Percentiles rank a stretch among this genome's conserved stretches.
phyloP scores from a whole-genome alignment of 2,113 vertebrate genomes.

The Nerophis lumbriciformis region DNA sequence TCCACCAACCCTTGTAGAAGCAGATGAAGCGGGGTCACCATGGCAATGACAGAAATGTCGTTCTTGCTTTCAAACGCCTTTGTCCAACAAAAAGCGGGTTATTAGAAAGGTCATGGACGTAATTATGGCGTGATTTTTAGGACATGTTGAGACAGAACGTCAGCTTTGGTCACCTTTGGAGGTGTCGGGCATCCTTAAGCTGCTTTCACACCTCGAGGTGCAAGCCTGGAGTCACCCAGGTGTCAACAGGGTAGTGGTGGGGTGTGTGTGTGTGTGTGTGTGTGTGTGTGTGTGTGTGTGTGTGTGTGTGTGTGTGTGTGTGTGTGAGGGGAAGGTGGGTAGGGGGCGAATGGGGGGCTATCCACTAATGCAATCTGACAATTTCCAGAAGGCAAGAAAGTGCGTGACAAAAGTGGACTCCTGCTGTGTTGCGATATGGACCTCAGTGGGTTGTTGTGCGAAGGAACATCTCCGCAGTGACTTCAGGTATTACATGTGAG shows the following conservation, averaged over 20 bases:
- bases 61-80: background rate
- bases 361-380: background rate
- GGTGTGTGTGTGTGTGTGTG: too few relatives aligned
- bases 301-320: too few relatives aligned
- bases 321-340: too few relatives aligned
- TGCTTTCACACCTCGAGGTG: background rate
- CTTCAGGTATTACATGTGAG: background rate
- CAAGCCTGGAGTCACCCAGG: background rate
- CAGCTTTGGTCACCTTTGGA: background rate
- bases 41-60: background rate
- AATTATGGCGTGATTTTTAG: background rate
- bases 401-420: background rate
- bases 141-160: background rate
- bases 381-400: conserved; percentile 3
- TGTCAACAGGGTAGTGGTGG: too few relatives aligned
- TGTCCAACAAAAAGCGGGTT: background rate
- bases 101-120: background rate
- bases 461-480: background rate
- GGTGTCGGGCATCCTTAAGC: background rate
- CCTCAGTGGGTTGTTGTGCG: background rate
- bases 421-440: background rate
- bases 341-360: too few relatives aligned
- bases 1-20: too few relatives aligned
- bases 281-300: too few relatives aligned
- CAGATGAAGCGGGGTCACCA: too few relatives aligned